Conservation (phyloP, 1,140 invertebrate species). For the Procambarus clarkii region DNA sequence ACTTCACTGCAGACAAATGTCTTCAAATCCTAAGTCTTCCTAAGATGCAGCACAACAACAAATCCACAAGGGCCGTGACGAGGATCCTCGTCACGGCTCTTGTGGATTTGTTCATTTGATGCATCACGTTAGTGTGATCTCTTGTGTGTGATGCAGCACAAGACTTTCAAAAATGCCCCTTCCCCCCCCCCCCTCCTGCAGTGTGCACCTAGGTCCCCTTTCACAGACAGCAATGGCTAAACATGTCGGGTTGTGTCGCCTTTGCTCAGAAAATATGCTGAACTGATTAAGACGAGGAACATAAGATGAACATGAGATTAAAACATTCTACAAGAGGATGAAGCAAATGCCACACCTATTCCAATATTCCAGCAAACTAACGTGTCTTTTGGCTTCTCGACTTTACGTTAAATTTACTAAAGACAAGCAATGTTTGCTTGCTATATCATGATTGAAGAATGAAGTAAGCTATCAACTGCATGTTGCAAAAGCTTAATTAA, state of each 20-base stretch:
- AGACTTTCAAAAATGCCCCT: too few species aligned
- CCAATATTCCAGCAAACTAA: slow-evolving; percentile 67
- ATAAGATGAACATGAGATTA: slow-evolving; percentile 41
- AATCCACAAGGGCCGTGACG: too few species aligned
- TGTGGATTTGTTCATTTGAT: too few species aligned
- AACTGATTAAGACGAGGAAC: slow-evolving; percentile 31
- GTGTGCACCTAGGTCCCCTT: neutral
- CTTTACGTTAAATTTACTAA: neutral
- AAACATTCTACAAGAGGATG: slow-evolving; percentile 59
- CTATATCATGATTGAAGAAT: neutral
- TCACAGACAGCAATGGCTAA: slow-evolving; percentile 35
- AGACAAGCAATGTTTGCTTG: neutral
- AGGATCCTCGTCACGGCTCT: too few species aligned
- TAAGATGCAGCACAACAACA: neutral
- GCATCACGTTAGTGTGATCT: too few species aligned
- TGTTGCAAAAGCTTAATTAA: neutral
- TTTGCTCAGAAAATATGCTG: slow-evolving; percentile 12
- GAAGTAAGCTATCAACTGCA: neutral
- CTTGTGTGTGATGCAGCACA: too few species aligned
- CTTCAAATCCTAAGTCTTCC: neutral
- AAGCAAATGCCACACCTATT: slow-evolving; percentile 68
- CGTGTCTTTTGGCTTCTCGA: slow-evolving; percentile 51
- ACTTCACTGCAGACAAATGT: neutral
- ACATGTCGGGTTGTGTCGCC: slow-evolving; percentile 29
- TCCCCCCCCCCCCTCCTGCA: neutral